Conservation (phyloP, 1,140 invertebrate species). For the Atta colombica region DNA sequence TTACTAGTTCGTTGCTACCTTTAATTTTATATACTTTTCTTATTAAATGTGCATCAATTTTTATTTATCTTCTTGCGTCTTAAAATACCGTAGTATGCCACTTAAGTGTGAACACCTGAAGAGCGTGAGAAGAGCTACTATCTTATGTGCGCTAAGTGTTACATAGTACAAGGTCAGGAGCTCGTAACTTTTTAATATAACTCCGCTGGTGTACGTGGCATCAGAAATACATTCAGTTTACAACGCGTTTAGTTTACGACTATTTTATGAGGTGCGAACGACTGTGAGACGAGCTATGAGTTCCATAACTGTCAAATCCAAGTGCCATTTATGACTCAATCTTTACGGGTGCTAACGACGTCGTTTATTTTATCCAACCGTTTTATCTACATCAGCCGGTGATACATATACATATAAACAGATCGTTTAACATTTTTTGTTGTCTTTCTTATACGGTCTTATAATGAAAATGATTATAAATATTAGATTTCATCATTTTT, state of each 20-base stretch:
- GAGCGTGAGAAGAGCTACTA: background rate
- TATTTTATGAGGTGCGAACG: constrained; percentile 83
- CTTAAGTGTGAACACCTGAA: background rate
- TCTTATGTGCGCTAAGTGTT: constrained; percentile 25
- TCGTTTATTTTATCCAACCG: constrained; percentile 78
- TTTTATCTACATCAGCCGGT: constrained; percentile 51
- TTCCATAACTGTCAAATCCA: constrained; percentile 85
- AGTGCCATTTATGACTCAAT: constrained; percentile 82
- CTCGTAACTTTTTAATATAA: constrained; percentile 55
- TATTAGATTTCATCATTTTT: background rate
- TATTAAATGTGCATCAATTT: background rate
- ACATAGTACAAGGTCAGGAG: constrained; percentile 39
- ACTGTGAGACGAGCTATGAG: constrained; percentile 80
- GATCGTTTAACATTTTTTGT: background rate
- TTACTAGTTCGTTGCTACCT: background rate
- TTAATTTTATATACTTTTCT: background rate
- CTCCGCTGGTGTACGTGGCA: constrained; percentile 4
- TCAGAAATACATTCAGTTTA: constrained; percentile 75
- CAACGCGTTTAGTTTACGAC: constrained; percentile 81
- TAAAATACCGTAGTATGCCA: background rate
- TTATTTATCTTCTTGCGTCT: background rate
- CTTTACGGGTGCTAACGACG: constrained; percentile 77
- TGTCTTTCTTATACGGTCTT: background rate
- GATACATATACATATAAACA: constrained; percentile 7
- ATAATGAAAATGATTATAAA: background rate